Base-by-base conservation (phyloP, 37 sponge, comb jelly and placozoan species). In the Spongilla lacustris region DNA sequence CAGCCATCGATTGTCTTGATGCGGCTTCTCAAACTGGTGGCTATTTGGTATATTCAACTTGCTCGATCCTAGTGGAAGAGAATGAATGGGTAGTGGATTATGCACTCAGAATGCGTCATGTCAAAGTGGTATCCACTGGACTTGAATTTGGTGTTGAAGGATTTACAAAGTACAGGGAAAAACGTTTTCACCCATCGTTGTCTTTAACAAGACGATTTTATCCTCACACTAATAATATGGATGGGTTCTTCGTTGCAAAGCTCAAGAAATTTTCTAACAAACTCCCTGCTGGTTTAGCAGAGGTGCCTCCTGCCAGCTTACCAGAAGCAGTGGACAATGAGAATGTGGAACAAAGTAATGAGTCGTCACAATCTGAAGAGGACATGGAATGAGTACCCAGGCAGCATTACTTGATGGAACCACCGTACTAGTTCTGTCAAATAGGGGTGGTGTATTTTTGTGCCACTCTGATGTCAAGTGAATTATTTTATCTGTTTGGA, bases 141-240 rank as follows among this genome's bases (percentile, higher is more conserved):
- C 66, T 98, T 32, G 86, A 85, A 11, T 86, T 98, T 78, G 99
- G 99, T 6, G 90, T 78, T n/a, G 90, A 95, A 23, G 99, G 99
- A 8, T 90, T 95, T 50, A 74, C 80, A 10, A 90, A 88, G 36
- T 97, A 83, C 76, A 76, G 96, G 19, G 96, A 96, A 81, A 92
- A 88, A 41, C 68, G 94, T 74, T 99, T 99, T 68, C 98, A 99
- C 66, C 96, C 94, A 0, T 96, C 98, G 19, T 75, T 99, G 58
- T 82, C 80, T 2, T 86, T 87, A 48, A 92, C 94, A 10, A 84
- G 85, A 46, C 88, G 99, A 67, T 90, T 90, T 83, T 99, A 99
- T 75, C 97, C 99, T 36, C 99, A 99, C 76, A 92, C 94, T 35
- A 97, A 99, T 73, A 99, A 99, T 71, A 95, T 97, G 96, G 99